Evolutionary conservation across 2,888 invertebrate species (phyloP).

Genomic region (Cylloceria caligata): DNA sequence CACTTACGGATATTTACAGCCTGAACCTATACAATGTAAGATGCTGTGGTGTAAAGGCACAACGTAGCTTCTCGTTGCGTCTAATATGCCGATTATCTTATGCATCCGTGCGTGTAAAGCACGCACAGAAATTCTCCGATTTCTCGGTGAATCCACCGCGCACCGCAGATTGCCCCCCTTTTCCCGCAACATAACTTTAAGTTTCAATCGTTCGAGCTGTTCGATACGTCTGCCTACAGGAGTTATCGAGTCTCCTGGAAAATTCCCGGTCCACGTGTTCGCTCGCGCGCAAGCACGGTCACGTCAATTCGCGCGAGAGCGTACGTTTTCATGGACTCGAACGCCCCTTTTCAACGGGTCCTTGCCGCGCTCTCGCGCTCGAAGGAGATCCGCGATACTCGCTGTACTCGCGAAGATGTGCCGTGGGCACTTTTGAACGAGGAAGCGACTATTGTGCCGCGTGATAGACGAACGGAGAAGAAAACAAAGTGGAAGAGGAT

Average conservation of each 20-base stretch:
- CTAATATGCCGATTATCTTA: slow-evolving; percentile 20
- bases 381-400: slow-evolving; percentile 62
- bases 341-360: slow-evolving; percentile 67
- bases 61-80: slow-evolving; percentile 11
- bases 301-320: slow-evolving; percentile 24
- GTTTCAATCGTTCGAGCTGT: slow-evolving; percentile 24
- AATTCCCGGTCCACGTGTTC: slow-evolving; percentile 12
- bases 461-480: slow-evolving; percentile 58
- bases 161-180: slow-evolving; percentile 5
- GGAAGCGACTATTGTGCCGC: slow-evolving; percentile 47
- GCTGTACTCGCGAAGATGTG: slow-evolving; percentile 54
- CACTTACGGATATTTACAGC: background rate
- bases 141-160: slow-evolving; percentile 20
- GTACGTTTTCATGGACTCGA: slow-evolving; percentile 59
- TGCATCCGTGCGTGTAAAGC: slow-evolving; percentile 29
- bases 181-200: background rate
- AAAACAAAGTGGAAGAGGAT: slow-evolving; percentile 58
- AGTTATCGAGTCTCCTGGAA: slow-evolving; percentile 22
- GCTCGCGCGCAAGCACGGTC: background rate
- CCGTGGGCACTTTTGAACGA: slow-evolving; percentile 66
- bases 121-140: slow-evolving; percentile 9
- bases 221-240: background rate
- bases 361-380: slow-evolving; percentile 39
- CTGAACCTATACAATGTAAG: background rate
- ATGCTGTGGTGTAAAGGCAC: background rate